Conservation (phyloP, 2,113 vertebrate species). For the Spheniscus mendiculus region DNA sequence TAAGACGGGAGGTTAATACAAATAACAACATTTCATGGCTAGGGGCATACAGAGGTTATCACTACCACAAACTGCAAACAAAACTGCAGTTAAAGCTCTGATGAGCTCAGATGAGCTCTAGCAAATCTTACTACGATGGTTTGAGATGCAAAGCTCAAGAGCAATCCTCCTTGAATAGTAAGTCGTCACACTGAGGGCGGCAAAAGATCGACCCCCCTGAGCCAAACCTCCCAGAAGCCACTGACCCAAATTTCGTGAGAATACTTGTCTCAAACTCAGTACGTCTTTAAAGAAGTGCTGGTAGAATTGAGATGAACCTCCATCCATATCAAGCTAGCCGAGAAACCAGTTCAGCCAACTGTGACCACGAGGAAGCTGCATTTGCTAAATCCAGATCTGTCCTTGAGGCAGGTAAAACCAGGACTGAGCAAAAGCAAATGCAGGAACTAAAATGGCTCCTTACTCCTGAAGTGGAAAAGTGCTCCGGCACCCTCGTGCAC, state of each 20-base stretch:
- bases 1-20: neutral
- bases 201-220: neutral
- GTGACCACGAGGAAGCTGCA: neutral
- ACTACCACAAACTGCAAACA: neutral
- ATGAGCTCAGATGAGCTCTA: neutral
- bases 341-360: neutral
- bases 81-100: neutral
- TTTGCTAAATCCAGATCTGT: neutral
- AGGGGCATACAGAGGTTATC: neutral
- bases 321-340: neutral
- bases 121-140: neutral
- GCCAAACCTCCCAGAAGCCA: neutral
- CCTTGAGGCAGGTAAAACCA: neutral
- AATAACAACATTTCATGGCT: neutral
- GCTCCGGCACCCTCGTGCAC: rapidly evolving
- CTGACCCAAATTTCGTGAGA: neutral
- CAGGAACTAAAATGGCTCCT: neutral
- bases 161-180: neutral
- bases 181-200: neutral
- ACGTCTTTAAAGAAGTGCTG: neutral
- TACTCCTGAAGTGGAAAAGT: neutral
- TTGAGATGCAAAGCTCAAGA: neutral
- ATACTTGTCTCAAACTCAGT: neutral
- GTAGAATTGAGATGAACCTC: neutral
- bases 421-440: neutral